A percentile compares a stretch with the other conserved stretches of the same genome.
Evolutionary conservation across 2,113 vertebrate genomes (phyloP).

Genomic region (Oryzias melastigma): DNA sequence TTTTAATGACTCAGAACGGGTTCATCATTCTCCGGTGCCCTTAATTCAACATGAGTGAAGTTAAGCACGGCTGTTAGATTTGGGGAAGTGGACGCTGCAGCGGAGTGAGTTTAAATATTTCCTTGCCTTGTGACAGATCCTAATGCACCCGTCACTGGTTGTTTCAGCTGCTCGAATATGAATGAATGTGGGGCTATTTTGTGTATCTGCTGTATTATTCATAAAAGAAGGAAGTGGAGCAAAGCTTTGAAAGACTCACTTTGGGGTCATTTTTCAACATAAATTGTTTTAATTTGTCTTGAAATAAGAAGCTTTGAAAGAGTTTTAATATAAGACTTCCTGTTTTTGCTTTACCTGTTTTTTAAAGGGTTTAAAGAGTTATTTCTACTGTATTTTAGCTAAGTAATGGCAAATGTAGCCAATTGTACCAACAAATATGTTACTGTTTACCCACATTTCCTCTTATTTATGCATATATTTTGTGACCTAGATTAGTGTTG

Average conservation of each 20-base stretch:
- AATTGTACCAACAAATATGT: background rate
- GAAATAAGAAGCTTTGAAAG: background rate
- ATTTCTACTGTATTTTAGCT: background rate
- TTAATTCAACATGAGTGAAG: slow-evolving; percentile 42
- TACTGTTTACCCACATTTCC: no score
- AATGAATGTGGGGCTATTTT: background rate
- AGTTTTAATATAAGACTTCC: background rate
- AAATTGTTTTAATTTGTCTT: background rate
- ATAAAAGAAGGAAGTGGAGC: background rate
- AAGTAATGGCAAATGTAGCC: background rate
- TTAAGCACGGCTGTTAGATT: slow-evolving; percentile 32
- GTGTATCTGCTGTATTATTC: slow-evolving; percentile 3
- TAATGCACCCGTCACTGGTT: slow-evolving; percentile 16
- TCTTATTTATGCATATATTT: background rate
- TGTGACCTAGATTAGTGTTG: slow-evolving; percentile 5
- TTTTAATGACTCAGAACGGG: slow-evolving; percentile 39
- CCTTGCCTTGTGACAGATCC: slow-evolving; percentile 21
- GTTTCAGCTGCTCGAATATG: slow-evolving; percentile 7
- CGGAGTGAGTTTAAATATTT: slow-evolving; percentile 35
- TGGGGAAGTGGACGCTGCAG: slow-evolving; percentile 22
- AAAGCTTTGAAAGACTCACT: slow-evolving; percentile 8
- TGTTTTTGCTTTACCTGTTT: background rate
- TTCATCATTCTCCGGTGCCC: slow-evolving; percentile 37
- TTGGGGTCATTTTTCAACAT: background rate
- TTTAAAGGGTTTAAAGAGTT: background rate